Percentiles rank a stretch among this genome's conserved stretches.
Conservation (phyloP, 2,113 vertebrate species). For the Chlorocebus sabaeus region DNA sequence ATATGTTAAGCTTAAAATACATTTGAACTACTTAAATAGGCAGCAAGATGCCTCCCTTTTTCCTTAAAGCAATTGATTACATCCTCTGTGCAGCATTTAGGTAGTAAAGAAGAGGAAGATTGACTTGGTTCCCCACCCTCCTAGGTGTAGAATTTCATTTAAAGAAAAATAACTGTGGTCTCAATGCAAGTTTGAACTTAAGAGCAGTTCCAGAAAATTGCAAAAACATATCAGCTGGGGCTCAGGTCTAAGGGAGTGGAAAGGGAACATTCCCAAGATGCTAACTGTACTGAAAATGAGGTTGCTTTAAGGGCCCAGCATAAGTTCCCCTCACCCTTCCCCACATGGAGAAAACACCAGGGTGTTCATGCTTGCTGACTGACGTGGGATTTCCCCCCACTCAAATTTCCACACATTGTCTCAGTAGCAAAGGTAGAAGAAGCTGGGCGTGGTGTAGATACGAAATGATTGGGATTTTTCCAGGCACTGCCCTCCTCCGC, state of each 20-base stretch:
- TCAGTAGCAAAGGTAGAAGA: not conserved
- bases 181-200: not conserved
- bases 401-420: not conserved
- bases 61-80: not conserved
- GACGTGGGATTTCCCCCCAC: accelerated
- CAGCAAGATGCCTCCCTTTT: not conserved
- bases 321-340: not conserved
- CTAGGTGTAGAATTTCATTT: not conserved
- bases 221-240: not conserved
- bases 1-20: not conserved
- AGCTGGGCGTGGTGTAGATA: not conserved
- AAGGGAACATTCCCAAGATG: not conserved
- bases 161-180: not conserved
- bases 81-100: not conserved
- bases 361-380: not conserved
- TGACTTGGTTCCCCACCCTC: too few species aligned
- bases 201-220: not conserved
- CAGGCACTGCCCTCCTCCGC: not conserved
- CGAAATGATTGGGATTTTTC: not conserved
- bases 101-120: not conserved
- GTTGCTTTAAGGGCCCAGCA: not conserved
- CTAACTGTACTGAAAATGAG: not conserved
- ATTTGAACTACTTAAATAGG: not conserved
- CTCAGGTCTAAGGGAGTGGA: not conserved
- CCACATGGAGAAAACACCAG: not conserved